A percentile compares a stretch with the other conserved stretches of the same genome.
phyloP scores from a whole-genome alignment of 2,888 invertebrate species.

The Nomada ruficornis region DNA sequence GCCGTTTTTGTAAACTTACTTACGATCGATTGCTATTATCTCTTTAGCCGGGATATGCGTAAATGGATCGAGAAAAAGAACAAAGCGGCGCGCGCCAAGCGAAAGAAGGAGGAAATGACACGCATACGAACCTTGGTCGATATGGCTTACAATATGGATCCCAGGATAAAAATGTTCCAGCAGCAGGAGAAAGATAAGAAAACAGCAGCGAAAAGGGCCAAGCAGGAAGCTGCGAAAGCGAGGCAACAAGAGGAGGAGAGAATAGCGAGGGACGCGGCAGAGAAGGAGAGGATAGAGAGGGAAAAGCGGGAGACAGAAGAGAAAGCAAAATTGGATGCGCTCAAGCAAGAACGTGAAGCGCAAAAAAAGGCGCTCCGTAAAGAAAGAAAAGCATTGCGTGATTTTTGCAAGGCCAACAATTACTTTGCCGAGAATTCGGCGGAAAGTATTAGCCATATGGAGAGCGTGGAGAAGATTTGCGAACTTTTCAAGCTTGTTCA shows the following conservation, averaged over 20 bases:
- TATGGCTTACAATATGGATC: constrained; percentile 96
- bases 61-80: constrained; percentile 99
- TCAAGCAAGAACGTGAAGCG: constrained; percentile 93
- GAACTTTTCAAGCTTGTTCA: constrained; percentile 90
- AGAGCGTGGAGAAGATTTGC: constrained; percentile 96
- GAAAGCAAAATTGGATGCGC: constrained; percentile 91
- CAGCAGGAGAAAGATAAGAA: constrained; percentile 97
- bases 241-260: constrained; percentile 94
- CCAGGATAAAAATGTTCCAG: constrained; percentile 95
- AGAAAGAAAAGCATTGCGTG: constrained; percentile 92
- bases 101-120: constrained; percentile 98
- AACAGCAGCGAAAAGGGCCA: constrained; percentile 94
- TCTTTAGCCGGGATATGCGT: constrained; percentile 92
- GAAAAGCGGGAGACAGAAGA: constrained; percentile 93
- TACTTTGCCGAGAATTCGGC: constrained; percentile 90
- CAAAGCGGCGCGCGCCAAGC: constrained; percentile 94
- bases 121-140: constrained; percentile 96
- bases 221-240: constrained; percentile 92
- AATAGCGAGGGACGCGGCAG: constrained; percentile 89
- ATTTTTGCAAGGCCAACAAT: constrained; percentile 91
- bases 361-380: constrained; percentile 94
- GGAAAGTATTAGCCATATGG: constrained; percentile 93
- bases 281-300: constrained; percentile 87
- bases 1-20: neutral
- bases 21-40: constrained; percentile 21